Evolutionary conservation across 2,113 vertebrate genomes (phyloP).

Genomic region (Limanda limanda): DNA sequence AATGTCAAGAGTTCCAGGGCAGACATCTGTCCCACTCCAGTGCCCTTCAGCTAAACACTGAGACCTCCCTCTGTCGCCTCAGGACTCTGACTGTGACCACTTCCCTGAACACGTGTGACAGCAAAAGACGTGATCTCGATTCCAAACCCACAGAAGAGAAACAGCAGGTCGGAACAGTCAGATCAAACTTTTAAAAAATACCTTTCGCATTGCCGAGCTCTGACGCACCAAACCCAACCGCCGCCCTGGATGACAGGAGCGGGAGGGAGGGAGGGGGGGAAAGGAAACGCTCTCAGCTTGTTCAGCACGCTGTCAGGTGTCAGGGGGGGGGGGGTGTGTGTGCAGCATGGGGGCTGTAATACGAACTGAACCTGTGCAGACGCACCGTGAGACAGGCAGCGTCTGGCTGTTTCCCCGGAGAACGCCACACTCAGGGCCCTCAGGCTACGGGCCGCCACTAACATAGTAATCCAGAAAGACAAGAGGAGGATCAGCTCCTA

Average conservation of each 20-base stretch:
- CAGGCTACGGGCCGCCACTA: not conserved
- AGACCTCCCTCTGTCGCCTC: not conserved
- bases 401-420: not conserved
- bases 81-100: not conserved
- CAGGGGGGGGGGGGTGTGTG: not conserved
- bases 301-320: conserved; percentile 20
- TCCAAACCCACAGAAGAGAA: not conserved
- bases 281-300: conserved; percentile 11
- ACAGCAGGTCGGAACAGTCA: not conserved
- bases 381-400: not conserved
- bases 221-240: not conserved
- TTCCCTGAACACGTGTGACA: not conserved
- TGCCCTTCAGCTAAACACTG: not conserved
- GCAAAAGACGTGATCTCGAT: not conserved
- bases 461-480: not conserved
- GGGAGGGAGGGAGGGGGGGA: not conserved
- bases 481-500: too few relatives aligned
- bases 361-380: conserved; percentile 37
- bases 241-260: not conserved
- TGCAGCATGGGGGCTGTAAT: conserved; percentile 26
- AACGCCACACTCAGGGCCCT: not conserved
- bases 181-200: conserved; percentile 21
- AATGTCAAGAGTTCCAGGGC: not conserved
- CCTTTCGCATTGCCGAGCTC: conserved; percentile 16
- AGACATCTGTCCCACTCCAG: not conserved